Conservation (phyloP, 2,888 invertebrate species). For the Trissolcus brochymenae region DNA sequence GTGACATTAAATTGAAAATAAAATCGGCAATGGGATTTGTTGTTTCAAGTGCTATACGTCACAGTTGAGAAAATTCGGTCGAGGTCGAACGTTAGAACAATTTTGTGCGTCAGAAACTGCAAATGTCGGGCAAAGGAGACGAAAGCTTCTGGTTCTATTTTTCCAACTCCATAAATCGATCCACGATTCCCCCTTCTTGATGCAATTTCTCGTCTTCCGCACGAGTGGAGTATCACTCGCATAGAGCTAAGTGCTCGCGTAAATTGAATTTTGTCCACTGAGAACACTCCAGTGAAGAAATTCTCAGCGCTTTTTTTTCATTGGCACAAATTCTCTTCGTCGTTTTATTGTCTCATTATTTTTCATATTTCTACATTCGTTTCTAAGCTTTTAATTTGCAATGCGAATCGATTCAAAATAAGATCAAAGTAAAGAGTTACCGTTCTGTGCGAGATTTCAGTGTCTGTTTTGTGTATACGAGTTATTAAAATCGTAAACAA, state of each 20-base stretch:
- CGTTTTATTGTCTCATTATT: background rate
- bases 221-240: constrained; percentile 2
- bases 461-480: background rate
- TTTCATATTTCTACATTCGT: background rate
- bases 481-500: background rate
- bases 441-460: too few species aligned
- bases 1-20: background rate
- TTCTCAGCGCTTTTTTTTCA: too few species aligned
- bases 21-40: background rate
- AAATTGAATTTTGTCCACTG: too few species aligned
- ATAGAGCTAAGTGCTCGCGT: too few species aligned
- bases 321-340: background rate
- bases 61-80: constrained; percentile 17
- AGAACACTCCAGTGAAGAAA: too few species aligned
- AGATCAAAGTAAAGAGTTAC: too few species aligned
- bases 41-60: too few species aligned
- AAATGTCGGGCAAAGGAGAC: background rate
- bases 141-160: constrained; percentile 38
- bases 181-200: constrained; percentile 42
- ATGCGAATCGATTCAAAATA: too few species aligned
- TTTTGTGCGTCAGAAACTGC: constrained; percentile 12
- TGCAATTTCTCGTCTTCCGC: constrained; percentile 45
- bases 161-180: constrained; percentile 47
- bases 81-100: constrained; percentile 30
- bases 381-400: too few species aligned